phyloP scores from a whole-genome alignment of 2,888 invertebrate genomes.

The Watsonalla cultraria region DNA sequence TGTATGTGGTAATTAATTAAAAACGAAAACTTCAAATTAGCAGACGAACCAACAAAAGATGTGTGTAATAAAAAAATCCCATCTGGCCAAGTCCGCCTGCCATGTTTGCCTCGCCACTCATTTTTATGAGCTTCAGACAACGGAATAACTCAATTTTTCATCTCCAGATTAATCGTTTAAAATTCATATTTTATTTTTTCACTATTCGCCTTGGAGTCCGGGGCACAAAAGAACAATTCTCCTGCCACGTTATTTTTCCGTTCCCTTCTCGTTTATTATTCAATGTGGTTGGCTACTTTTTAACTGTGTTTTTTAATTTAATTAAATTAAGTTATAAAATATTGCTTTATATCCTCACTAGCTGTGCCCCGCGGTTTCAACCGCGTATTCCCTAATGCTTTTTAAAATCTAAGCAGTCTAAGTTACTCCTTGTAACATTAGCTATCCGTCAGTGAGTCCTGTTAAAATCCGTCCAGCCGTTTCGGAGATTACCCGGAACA shows the following conservation, averaged over 20 bases:
- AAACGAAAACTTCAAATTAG: no score
- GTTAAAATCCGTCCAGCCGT: no score
- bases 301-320: not conserved
- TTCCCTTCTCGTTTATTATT: not conserved
- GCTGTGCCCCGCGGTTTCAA: no score
- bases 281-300: not conserved
- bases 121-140: constrained; percentile 51
- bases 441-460: no score
- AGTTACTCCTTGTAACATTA: no score
- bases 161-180: constrained; percentile 70
- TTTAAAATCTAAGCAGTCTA: no score
- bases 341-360: no score
- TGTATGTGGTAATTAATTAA: no score
- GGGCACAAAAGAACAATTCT: not conserved
- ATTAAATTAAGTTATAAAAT: not conserved
- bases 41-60: not conserved
- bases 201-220: constrained; percentile 7
- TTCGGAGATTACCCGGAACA: no score
- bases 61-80: not conserved
- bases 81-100: constrained; percentile 12
- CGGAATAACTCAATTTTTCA: constrained; percentile 55
- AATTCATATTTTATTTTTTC: constrained; percentile 49
- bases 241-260: not conserved
- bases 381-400: no score
- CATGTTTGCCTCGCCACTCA: constrained; percentile 56